A percentile compares a stretch with the other conserved stretches of the same genome.
These are phyloP conservation scores for Anthophora plumipes DNA, from an alignment of 2,888 invertebrate genomes.

Conservation along the genomic window DNA sequence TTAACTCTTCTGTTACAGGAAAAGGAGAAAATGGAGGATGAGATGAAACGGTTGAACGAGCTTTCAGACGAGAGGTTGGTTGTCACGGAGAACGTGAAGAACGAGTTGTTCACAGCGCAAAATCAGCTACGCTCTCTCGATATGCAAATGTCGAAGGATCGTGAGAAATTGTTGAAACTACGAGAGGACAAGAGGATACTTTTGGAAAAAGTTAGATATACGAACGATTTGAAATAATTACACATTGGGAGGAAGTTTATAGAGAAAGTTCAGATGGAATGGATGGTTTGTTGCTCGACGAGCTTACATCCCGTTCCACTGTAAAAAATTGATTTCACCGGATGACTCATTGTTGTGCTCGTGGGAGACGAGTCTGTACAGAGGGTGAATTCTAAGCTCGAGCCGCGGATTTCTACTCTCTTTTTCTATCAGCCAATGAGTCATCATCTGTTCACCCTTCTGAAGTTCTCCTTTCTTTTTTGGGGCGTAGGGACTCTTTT, in stretches of 20 bases:
- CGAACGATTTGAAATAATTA: not conserved
- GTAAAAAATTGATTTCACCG: constrained; percentile 57
- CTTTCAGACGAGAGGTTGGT: constrained; percentile 75
- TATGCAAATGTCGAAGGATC: constrained; percentile 79
- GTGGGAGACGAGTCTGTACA: constrained; percentile 51
- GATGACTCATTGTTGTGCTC: constrained; percentile 65
- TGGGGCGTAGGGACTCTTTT: constrained; percentile 14
- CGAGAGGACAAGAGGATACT: constrained; percentile 82
- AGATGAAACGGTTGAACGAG: constrained; percentile 70
- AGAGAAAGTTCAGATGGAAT: not conserved
- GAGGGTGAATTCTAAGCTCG: constrained; percentile 59
- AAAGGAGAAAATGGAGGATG: constrained; percentile 73
- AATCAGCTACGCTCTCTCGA: constrained; percentile 77
- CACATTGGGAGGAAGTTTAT: not conserved
- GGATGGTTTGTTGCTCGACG: not conserved
- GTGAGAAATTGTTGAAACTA: constrained; percentile 81
- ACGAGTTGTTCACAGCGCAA: constrained; percentile 77
- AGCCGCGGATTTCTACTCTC: constrained; percentile 55
- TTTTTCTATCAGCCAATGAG: constrained; percentile 67
- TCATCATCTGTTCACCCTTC: constrained; percentile 67
- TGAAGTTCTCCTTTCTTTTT: no score
- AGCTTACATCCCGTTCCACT: not conserved
- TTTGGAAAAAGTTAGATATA: constrained; percentile 77
- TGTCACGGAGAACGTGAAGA: constrained; percentile 77
- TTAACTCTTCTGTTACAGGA: constrained; percentile 73